A percentile compares a stretch with the other conserved stretches of the same genome.
phyloP scores from a whole-genome alignment of 1,140 invertebrate species.

The Anastrepha ludens region DNA sequence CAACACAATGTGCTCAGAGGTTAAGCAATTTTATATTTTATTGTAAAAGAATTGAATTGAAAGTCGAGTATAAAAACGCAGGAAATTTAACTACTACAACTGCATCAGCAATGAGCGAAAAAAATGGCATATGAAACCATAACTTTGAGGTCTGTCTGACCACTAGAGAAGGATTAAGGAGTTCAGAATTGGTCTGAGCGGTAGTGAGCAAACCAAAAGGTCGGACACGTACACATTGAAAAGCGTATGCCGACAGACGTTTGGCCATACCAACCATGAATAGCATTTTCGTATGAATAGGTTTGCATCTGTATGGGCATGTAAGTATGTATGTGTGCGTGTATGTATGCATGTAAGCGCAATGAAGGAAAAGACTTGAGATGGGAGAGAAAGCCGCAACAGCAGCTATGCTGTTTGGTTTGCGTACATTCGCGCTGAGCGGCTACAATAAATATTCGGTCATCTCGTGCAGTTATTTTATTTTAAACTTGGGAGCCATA shows the following conservation, averaged over 20 bases:
- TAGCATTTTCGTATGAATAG: too few species aligned
- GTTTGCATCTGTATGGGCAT: too few species aligned
- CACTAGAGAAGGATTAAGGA: slow-evolving; percentile 43
- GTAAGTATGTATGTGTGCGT: background rate
- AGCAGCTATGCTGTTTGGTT: slow-evolving; percentile 7
- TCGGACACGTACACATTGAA: slow-evolving; percentile 22
- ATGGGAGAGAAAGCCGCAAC: background rate
- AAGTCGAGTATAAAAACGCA: background rate
- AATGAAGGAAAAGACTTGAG: too few species aligned
- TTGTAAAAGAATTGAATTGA: slow-evolving; percentile 36
- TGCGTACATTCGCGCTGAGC: background rate
- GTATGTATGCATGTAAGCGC: background rate
- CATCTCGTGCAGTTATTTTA: slow-evolving; percentile 48
- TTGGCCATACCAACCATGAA: too few species aligned
- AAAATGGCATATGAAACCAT: slow-evolving; percentile 35
- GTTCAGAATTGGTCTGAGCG: background rate
- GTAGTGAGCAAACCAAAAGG: slow-evolving; percentile 36
- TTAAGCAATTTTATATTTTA: slow-evolving; percentile 4
- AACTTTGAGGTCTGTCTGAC: slow-evolving; percentile 21
- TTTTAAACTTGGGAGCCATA: slow-evolving; percentile 43
- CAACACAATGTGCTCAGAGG: background rate
- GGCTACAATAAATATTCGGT: slow-evolving; percentile 39
- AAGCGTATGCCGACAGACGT: background rate
- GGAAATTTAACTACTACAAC: background rate
- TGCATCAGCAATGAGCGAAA: background rate